phyloP scores from a whole-genome alignment of 2,888 invertebrate genomes.

The Torymus auratus region DNA sequence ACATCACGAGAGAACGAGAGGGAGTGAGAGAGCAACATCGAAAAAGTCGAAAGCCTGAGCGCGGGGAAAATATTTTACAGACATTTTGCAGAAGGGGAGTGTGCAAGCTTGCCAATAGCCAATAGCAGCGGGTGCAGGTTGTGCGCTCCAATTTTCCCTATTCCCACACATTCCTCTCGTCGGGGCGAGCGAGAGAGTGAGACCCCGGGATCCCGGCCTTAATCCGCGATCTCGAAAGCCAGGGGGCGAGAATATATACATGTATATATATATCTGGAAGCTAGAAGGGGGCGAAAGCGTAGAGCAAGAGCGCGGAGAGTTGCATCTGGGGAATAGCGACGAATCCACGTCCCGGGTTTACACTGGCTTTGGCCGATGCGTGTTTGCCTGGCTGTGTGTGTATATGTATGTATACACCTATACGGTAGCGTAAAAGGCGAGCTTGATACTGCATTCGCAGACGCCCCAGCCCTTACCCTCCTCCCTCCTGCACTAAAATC shows the following conservation, averaged over 20 bases:
- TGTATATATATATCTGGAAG: constrained; percentile 17
- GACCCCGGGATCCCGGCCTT: constrained; percentile 44
- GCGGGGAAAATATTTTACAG: constrained; percentile 56
- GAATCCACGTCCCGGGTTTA: constrained; percentile 58
- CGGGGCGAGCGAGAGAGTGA: background rate
- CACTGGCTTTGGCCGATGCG: constrained; percentile 58
- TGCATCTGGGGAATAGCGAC: constrained; percentile 54
- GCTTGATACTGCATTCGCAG: constrained; percentile 32
- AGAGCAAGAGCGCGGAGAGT: constrained; percentile 13
- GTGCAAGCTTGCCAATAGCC: constrained; percentile 58
- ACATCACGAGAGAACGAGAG: background rate
- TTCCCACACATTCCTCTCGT: constrained; percentile 49
- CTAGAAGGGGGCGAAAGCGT: background rate
- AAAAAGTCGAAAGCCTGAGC: constrained; percentile 8
- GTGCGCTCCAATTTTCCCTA: constrained; percentile 57
- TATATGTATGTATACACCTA: background rate
- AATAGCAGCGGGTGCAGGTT: constrained; percentile 54
- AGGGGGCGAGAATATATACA: constrained; percentile 21
- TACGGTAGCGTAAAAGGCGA: constrained; percentile 24
- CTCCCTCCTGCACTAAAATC: constrained; percentile 39
- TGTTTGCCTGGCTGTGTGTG: constrained; percentile 18
- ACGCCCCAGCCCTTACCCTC: constrained; percentile 1
- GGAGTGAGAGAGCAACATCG: constrained; percentile 13
- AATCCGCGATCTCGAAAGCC: constrained; percentile 56
- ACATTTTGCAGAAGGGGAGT: constrained; percentile 53